Conservation (phyloP, 2,113 vertebrate genomes). For the Callaeas wilsoni region DNA sequence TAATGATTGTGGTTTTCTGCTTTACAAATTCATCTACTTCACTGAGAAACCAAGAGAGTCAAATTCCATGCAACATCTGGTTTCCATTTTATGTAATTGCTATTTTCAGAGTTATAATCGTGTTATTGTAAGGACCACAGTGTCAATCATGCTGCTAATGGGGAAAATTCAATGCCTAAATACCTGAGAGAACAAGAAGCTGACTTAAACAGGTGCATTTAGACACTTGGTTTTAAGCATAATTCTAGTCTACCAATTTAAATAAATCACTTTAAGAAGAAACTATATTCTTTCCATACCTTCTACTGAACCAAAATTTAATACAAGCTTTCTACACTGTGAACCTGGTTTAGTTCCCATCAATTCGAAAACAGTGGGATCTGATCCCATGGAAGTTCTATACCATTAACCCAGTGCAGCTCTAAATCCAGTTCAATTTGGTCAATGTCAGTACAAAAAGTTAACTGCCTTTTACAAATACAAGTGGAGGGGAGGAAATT, state of each 20-base stretch:
- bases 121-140: slow-evolving; percentile 89
- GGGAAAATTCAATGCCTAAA: slow-evolving; percentile 80
- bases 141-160: slow-evolving; percentile 87
- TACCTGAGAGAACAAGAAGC: slow-evolving; percentile 82
- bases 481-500: neutral
- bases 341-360: neutral
- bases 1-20: slow-evolving; percentile 86
- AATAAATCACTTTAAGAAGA: slow-evolving; percentile 81
- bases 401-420: neutral
- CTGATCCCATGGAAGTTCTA: neutral
- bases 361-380: neutral
- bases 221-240: slow-evolving; percentile 74
- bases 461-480: neutral
- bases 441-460: neutral
- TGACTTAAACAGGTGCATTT: slow-evolving; percentile 81
- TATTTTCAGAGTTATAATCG: slow-evolving; percentile 89
- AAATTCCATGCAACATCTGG: slow-evolving; percentile 84
- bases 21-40: slow-evolving; percentile 86
- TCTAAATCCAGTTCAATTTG: neutral
- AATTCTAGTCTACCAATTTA: slow-evolving; percentile 77
- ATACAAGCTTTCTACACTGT: slow-evolving; percentile 21
- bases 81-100: slow-evolving; percentile 88
- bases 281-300: slow-evolving; percentile 70
- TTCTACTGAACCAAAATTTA: slow-evolving; percentile 59
- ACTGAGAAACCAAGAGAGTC: slow-evolving; percentile 82